Evolutionary conservation across 2,888 invertebrate species (phyloP).

Genomic region (Lypha dubia): DNA sequence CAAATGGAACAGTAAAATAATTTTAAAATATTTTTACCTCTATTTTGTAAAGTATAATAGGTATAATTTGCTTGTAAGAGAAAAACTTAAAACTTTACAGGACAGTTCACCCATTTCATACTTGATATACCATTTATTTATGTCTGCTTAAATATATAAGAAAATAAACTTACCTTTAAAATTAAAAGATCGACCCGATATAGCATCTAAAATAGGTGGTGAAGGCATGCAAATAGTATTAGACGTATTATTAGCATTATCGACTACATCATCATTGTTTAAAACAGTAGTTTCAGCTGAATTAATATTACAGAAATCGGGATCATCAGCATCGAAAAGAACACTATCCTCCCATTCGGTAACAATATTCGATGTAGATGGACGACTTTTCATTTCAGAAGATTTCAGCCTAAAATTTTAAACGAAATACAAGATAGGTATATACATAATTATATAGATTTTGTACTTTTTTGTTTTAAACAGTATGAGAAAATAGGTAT

Average conservation of each 20-base stretch:
- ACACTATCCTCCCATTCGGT: conserved; percentile 82
- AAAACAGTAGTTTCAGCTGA: conserved; percentile 75
- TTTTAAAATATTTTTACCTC: too few species aligned
- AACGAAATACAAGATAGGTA: neutral
- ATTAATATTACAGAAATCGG: conserved; percentile 80
- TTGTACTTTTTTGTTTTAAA: too few species aligned
- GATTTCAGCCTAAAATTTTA: conserved; percentile 34
- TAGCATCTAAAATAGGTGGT: conserved; percentile 67
- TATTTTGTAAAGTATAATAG: too few species aligned
- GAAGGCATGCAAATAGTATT: conserved; percentile 52
- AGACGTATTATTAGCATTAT: conserved; percentile 14
- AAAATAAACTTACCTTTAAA: conserved; percentile 78
- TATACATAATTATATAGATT: neutral
- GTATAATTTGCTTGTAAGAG: too few species aligned
- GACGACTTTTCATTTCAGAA: conserved; percentile 80
- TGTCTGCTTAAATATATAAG: neutral
- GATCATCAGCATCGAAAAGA: conserved; percentile 83
- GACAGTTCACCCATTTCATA: too few species aligned
- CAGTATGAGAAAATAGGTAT: too few species aligned
- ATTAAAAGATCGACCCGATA: conserved; percentile 74
- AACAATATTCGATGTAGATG: conserved; percentile 76
- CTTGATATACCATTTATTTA: neutral
- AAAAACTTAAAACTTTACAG: too few species aligned
- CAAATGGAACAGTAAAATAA: too few species aligned
- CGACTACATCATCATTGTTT: conserved; percentile 62